Base-by-base conservation (phyloP, 1,140 invertebrate genomes). In the Subanguina moxae region DNA sequence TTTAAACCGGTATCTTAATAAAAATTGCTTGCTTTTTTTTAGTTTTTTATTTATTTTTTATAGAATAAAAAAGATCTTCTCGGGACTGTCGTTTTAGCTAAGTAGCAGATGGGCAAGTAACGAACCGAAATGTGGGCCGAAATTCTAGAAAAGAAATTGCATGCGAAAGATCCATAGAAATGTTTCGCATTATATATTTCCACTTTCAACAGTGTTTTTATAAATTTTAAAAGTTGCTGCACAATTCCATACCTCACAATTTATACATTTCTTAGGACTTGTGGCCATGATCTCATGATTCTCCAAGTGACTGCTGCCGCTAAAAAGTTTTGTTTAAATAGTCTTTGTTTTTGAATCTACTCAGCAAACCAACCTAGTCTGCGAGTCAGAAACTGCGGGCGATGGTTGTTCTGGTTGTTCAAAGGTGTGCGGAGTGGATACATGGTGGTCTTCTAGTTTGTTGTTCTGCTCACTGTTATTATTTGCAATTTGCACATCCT, bases 301-400 rank as follows among this genome's bases (percentile, higher is more conserved):
- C 8, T 52, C 48, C 48, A 52, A 52, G 23, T 52, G 48, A 52
- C n/a, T 25, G 23, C 48, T 52, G 11, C 32, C 32, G 48, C 48
- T 52, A 15, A 52, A 52, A 15, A 45, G 11, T 45, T 13, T 52
- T 52, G n/a, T 7, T 52, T 15, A 52, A 25, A 52, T 52, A 52
- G 3, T 52, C 15, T 3, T 7, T 52, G 17, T 52, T 3, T 5
- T 52, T 8, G n/a, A 52, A 52, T 7, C 3, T 21, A 5, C 15
- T 52, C 23, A 3, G 32, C 32, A 38, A 38, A 38, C 32, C 3
- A 38, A 19, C n/a, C 66, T 67, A 25, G 66, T 67, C 42, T 67
- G 66, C 21, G 66, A 67, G 32, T 67, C 66, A 56, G 66, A 67
- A 15, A 67, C 66, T 25, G 66, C 66, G 8, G 66, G 66, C 17